Evolutionary conservation across 1,140 invertebrate species (phyloP), one percentile per base, ranked within the genome.

Genomic region (Meloidogyne chitwoodi): DNA sequence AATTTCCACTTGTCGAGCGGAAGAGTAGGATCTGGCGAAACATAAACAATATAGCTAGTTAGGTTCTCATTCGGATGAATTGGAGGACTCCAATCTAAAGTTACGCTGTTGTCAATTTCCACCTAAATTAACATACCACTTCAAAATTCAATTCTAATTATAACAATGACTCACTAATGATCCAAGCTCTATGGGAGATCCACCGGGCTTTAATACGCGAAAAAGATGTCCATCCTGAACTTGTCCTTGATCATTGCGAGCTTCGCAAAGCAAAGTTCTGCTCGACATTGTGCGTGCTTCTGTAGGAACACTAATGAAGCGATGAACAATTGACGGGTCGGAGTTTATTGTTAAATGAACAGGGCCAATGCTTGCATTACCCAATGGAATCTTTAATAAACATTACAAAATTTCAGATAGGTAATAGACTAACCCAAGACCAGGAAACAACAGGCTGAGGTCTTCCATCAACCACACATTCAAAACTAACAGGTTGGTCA

Each of bases 1-100:
- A 56, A 3, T 56, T 64, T 83, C 85, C 85, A 86, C 74, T 87
- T 77, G 63, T 87, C 84, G n/a, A 86, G 63, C 19, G 85, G 85
- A 41, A 80, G 80, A 12, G 81, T 83, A 22, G 85, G 84, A 77
- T 86, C 85, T 41, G 84, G 77, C 22, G 84, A 81, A 3, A 86
- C 62, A 76, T 87, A 87, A 12, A 86, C 78, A 77, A 76, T 69
- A 72, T 83, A 87, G 8, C 68, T 81, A 14, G 68, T 78, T 29
- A 86, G 74, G 24, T 81, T 75, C 24, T 83, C 85, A 76, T 86
- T 86, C 4, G 85, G 82, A 83, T 86, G 76, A 63, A 80, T 80
- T 14, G 85, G 84, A 74, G 83, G 80, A 19, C 77, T 64, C 85
- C 85, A 86, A 41, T 77, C 72, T 27, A 86, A 80, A 26, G 83